A percentile compares a stretch with the other conserved stretches of the same genome.
Conservation (phyloP, 2,888 invertebrate species). For the Poecilus cupreus region DNA sequence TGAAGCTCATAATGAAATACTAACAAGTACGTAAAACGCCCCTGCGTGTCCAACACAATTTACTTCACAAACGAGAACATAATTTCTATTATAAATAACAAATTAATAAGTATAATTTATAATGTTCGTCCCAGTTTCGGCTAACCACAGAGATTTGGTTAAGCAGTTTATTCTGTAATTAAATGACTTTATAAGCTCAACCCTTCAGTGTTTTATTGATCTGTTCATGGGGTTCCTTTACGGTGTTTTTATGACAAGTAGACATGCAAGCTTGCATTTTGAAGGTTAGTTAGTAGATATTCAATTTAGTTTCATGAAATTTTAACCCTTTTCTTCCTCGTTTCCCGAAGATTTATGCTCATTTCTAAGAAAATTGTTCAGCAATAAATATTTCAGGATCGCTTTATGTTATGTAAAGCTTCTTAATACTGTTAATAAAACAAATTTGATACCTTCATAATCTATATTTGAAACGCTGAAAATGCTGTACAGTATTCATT, state of each 20-base stretch:
- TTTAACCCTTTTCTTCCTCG: not conserved
- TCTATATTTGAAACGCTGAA: no score
- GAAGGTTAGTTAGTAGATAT: not conserved
- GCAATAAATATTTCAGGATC: no score
- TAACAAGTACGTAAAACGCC: not conserved
- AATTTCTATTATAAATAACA: not conserved
- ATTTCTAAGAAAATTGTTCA: no score
- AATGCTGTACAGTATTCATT: no score
- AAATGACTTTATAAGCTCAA: not conserved
- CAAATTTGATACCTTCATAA: no score
- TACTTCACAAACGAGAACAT: not conserved
- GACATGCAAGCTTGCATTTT: constrained; percentile 7
- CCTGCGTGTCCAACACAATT: not conserved
- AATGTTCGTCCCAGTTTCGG: not conserved
- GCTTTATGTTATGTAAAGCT: not conserved
- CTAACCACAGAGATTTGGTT: not conserved
- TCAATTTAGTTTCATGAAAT: not conserved
- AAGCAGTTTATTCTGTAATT: not conserved
- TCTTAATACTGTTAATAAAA: no score
- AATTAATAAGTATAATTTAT: not conserved
- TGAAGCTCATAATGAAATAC: not conserved
- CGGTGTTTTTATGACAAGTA: not conserved
- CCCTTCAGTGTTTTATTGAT: constrained; percentile 12
- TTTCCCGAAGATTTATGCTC: not conserved
- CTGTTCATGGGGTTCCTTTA: not conserved